Conservation (phyloP, 2,888 invertebrate species). For the Chrysolina haemoptera region DNA sequence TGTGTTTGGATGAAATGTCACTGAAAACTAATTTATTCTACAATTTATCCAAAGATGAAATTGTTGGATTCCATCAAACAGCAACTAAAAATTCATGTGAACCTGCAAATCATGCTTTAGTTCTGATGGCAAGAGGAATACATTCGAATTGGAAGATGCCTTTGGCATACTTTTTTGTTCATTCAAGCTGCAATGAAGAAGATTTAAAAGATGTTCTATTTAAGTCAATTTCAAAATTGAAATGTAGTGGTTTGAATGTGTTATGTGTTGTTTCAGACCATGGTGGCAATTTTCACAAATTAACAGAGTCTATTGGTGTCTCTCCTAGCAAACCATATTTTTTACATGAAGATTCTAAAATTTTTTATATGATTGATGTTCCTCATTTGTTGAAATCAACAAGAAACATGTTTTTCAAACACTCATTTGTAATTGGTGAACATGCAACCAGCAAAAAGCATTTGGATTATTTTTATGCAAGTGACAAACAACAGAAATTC, state of each 20-base stretch:
- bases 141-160: constrained; percentile 36
- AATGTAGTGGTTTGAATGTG: constrained; percentile 36
- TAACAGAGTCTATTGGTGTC: constrained; percentile 16
- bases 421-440: constrained; percentile 1
- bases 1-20: constrained; percentile 2
- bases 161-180: constrained; percentile 28
- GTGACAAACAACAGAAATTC: constrained; percentile 35
- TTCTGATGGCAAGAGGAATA: constrained; percentile 35
- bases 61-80: constrained; percentile 33
- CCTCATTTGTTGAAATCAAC: constrained; percentile 26
- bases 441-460: constrained; percentile 36
- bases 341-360: not conserved
- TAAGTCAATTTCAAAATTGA: constrained; percentile 30
- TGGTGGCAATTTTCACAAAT: constrained; percentile 38
- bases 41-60: constrained; percentile 28
- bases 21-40: constrained; percentile 33
- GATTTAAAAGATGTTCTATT: constrained; percentile 34
- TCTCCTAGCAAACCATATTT: constrained; percentile 7
- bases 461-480: constrained; percentile 44
- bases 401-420: constrained; percentile 22
- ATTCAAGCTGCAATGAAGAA: constrained; percentile 23
- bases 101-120: constrained; percentile 27
- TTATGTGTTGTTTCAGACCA: constrained; percentile 37
- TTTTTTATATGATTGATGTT: constrained; percentile 20
- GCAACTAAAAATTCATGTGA: constrained; percentile 15